Conservation (phyloP, 2,888 invertebrate species). For the Zhuqinia jingwanae region DNA sequence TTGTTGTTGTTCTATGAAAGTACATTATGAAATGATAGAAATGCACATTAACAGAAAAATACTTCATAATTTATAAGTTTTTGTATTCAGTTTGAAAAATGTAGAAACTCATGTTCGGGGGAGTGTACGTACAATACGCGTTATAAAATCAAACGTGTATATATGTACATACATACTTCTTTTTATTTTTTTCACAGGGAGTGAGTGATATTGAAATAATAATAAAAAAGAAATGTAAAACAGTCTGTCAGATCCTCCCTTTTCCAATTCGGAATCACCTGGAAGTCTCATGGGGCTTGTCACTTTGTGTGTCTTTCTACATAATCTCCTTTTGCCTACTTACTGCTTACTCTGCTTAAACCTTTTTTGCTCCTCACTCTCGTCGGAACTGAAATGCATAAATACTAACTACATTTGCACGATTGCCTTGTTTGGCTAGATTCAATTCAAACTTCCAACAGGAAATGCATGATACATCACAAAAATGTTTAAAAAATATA, state of each 20-base stretch:
- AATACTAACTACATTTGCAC: no score
- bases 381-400: no score
- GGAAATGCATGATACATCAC: no score
- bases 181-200: background rate
- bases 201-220: conserved; percentile 7
- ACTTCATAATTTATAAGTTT: background rate
- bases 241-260: conserved; percentile 61
- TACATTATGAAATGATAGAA: background rate
- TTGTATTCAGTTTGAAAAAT: background rate
- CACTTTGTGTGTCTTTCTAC: conserved; percentile 8
- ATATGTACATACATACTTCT: background rate
- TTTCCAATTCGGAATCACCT: conserved; percentile 62
- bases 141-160: background rate
- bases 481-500: no score
- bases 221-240: conserved; percentile 54
- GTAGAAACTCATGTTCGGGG: background rate
- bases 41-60: background rate
- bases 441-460: no score
- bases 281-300: conserved; percentile 51
- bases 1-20: background rate
- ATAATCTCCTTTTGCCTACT: no score
- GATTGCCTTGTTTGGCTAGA: no score
- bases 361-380: no score
- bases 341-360: background rate
- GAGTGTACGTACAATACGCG: background rate